These are phyloP conservation scores for Uria aalge DNA, from an alignment of 2,113 vertebrate species.

Conservation along the genomic window DNA sequence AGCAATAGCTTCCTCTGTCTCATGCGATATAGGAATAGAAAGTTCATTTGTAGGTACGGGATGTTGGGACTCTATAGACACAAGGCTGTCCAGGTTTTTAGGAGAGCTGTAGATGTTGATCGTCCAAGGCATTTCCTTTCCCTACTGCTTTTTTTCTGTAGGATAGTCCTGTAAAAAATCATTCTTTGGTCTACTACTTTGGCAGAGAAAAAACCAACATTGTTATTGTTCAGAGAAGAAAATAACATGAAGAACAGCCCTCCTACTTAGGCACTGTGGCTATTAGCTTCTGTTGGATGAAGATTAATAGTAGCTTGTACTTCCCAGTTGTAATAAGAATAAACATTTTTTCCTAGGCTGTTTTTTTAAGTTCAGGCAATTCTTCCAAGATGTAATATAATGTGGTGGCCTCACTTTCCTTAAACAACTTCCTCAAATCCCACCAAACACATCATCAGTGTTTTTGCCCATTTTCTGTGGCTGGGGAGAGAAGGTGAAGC, in stretches of 20 bases:
- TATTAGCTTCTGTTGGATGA: background rate
- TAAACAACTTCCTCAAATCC: background rate
- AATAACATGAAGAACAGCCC: background rate
- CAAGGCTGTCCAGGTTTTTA: background rate
- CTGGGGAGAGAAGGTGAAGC: background rate
- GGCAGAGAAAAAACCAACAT: background rate
- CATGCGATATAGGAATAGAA: background rate
- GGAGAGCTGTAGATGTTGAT: background rate
- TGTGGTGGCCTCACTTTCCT: background rate
- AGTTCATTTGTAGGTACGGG: background rate
- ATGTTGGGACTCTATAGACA: background rate
- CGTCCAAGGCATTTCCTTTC: background rate
- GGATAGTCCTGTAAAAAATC: background rate
- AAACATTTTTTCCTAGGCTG: background rate
- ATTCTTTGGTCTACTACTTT: background rate
- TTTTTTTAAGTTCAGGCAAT: background rate
- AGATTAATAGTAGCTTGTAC: background rate
- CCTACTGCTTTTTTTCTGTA: background rate
- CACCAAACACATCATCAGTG: fast-evolving
- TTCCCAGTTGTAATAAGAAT: background rate
- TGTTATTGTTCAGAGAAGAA: background rate
- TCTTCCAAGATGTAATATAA: background rate
- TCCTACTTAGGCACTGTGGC: background rate
- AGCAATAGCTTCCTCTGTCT: background rate
- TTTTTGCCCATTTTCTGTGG: background rate